A percentile compares a stretch with the other conserved stretches of the same genome.
These are phyloP conservation scores for Neoarius graeffei DNA, from an alignment of 2,113 vertebrate genomes.

Conservation along the genomic window DNA sequence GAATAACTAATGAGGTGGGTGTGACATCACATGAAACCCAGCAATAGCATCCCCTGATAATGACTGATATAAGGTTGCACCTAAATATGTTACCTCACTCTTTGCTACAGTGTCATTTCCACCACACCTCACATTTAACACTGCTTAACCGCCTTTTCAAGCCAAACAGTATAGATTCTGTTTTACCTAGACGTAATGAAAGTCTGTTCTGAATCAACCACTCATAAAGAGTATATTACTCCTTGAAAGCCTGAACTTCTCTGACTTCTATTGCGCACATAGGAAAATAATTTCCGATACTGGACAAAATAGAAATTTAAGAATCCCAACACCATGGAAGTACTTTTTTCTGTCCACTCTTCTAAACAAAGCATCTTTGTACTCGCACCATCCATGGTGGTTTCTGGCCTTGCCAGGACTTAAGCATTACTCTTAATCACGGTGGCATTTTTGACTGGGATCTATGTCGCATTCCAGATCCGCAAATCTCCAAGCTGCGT, in stretches of 20 bases:
- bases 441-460: slow-evolving; percentile 35
- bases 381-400: background rate
- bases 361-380: slow-evolving; percentile 42
- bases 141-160: too few species aligned
- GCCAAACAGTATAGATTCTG: too few species aligned
- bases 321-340: slow-evolving; percentile 10
- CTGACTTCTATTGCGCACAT: background rate
- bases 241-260: background rate
- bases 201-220: background rate
- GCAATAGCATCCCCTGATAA: too few species aligned
- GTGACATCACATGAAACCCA: too few species aligned
- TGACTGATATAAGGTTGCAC: too few species aligned
- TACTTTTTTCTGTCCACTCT: slow-evolving; percentile 30
- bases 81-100: too few species aligned
- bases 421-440: slow-evolving; percentile 44
- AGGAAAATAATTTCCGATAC: background rate
- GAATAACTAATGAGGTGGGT: too few species aligned
- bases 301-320: slow-evolving; percentile 20
- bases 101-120: too few species aligned
- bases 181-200: too few species aligned
- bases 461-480: slow-evolving; percentile 16
- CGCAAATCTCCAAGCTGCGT: slow-evolving; percentile 17
- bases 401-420: slow-evolving; percentile 31
- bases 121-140: too few species aligned
- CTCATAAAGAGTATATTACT: background rate